phyloP scores from a whole-genome alignment of 2,113 vertebrate genomes.

The Aegithalos caudatus region DNA sequence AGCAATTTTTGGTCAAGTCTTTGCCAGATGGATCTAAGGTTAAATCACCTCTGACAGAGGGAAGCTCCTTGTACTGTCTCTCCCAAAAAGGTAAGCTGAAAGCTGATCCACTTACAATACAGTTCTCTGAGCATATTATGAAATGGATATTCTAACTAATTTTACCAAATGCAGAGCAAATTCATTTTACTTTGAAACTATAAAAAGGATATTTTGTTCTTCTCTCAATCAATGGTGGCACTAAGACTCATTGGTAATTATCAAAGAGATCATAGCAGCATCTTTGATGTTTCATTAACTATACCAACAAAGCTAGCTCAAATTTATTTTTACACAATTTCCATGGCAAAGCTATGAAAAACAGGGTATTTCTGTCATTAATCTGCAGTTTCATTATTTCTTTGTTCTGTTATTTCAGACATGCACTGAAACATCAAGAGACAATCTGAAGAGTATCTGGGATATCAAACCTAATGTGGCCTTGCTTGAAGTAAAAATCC shows the following conservation, averaged over 20 bases:
- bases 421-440: constrained; percentile 20
- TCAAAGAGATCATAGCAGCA: constrained; percentile 46
- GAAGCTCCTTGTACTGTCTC: background rate
- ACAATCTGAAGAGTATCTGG: background rate
- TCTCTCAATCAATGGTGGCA: background rate
- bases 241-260: constrained; percentile 51
- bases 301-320: constrained; percentile 29
- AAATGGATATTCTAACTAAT: constrained; percentile 3
- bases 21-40: background rate
- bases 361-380: background rate
- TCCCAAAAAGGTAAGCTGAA: background rate
- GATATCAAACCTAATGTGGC: background rate
- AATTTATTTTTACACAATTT: constrained; percentile 61
- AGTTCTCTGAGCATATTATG: background rate
- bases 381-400: background rate
- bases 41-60: background rate
- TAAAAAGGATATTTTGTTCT: constrained; percentile 21
- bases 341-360: constrained; percentile 45
- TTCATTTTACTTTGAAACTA: background rate
- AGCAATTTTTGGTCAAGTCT: background rate
- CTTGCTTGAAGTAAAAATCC: background rate
- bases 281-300: constrained; percentile 50
- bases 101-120: background rate
- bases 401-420: constrained; percentile 31
- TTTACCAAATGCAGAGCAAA: constrained; percentile 8